Evolutionary conservation across 2,797 vertebrate species (phyloP), one percentile per base, ranked within the genome.

Genomic region (Coreius guichenoti): DNA sequence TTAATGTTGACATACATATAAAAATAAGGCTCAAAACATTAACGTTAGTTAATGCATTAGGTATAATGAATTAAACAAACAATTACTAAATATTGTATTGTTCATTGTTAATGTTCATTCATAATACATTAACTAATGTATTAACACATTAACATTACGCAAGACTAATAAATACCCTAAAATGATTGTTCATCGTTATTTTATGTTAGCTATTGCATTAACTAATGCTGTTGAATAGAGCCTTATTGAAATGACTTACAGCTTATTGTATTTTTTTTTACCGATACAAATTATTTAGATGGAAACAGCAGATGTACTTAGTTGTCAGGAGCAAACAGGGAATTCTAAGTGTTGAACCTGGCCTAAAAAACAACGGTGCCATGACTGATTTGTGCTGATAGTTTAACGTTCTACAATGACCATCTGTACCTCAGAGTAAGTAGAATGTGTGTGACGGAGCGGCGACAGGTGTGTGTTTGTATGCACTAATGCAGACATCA

Each of bases 371-470:
- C 12, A 74, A 70, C 12, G 8, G 29, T 80, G 77, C 56, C 68
- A 73, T 73, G 54, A 80, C 69, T 80, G 78, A 85, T 73, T 54
- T 87, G 73, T 12, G 5, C 80, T 47, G 72, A 85, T 78, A 78
- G 83, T 67, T 73, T 85, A 72, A 85, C 49, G 12, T 78, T 45
- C 79, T 68, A 45, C 84, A 79, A 85, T 82, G 83, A 79, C 80
- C 87, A 85, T 87, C 83, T 87, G 87, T 82, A 79, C 74, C 33
- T 70, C 74, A 78, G 80, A 82, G 80, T 68, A 39, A 77, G 29
- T 39, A 68, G 29, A 82, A 67, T 56, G 74, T 67, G 75, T 77
- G 14, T 78, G 68, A 82, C 0, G 23, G 47, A 47, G 74, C n/a
- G 49, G 80, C 51, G 61, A 63, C 79, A 85, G 79, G 79, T 85